Evolutionary conservation across 1,140 invertebrate species (phyloP), one percentile per base, ranked within the genome.

Genomic region (Paracyclopina nana): DNA sequence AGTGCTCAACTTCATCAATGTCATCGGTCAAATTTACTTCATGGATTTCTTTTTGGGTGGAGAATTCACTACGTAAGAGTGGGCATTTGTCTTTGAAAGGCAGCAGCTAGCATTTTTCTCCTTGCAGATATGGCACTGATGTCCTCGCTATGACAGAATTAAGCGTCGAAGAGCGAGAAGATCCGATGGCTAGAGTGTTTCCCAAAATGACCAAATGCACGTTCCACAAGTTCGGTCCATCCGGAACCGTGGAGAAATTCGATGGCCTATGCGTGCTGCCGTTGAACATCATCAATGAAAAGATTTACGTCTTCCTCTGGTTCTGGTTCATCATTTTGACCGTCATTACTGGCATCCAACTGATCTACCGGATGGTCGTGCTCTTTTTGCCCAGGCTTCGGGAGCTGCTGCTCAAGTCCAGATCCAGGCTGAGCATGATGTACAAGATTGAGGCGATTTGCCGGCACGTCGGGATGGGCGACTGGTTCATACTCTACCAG

Each of bases 261-360:
- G 66, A 65, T 53, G 62, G 65, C 9, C 57, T 67, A 6, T 66
- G 64, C 54, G 62, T 69, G 24, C 61, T 70, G n/a, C 64, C 67
- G 34, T 59, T 70, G 12, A 70, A 70, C 54, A 63, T 70, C 48
- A 62, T 68, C 46, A 68, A 67, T 38, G 68, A 70, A 54, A 70
- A 70, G 55, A 64, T 67, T 30, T 67, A 64, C 56, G 60, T 67
- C 28, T 63, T 66, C 55, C 59, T 68, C 29, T 68, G 65, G 65
- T 67, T 67, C 53, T 67, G 65, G 65, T 62, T 68, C 51, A 54
- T 66, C 30, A 56, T 63, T 31, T 51, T 67, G 20, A 53, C 58
- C 1, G 25, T 61, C 0, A 16, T 63, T 6, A 60, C 59, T 11
- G 58, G 53, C 0, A 20, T 59, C 0, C 55, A 60, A 12, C 29